Base-by-base conservation (phyloP, 2,113 vertebrate species). In the Sturnus vulgaris region DNA sequence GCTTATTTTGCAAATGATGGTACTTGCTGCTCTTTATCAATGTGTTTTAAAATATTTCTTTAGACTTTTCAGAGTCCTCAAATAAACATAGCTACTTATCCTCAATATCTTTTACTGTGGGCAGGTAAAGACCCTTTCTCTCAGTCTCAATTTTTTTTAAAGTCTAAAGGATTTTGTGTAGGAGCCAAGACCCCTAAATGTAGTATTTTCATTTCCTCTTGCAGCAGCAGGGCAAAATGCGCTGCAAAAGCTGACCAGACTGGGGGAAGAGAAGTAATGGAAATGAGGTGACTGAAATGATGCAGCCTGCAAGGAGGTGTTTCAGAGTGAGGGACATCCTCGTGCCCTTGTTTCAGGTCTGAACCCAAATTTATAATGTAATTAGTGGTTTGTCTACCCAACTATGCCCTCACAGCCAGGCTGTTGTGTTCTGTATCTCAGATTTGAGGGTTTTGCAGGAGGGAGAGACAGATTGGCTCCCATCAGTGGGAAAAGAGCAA, bases 361-460 rank as follows among this genome's bases (percentile, higher is more conserved):
- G 39, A 64, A 71, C 14, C 20, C 12, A 22, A 56, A 80, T 68
- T 76, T 64, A 6, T 30, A 21, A 16, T 63, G 14, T 24, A 52
- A 12, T 39, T 44, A 69, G 30, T 64, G 31, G 24, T 50, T 27
- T 22, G 3, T 46, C 42, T 31, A 4, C 31, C 11, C 33, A 85
- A 6, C 25, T 59, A 33, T 0, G 0, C 15, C 10, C 33, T 15
- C 5, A 4, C 30, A 79, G 27, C 24, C 46, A 55, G n/a, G 20
- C 4, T 65, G 7, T 21, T 25, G 31, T 35, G 25, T 53, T 14
- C 60, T 16, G 15, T 5, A 30, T 15, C 37, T 61, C 44, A 33
- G 16, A 68, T 55, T 11, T 28, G 39, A 46, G 33, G 15, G 7
- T 8, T 86, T 71, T 79, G 52, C 0, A 5, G 24, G 28, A 75